These are phyloP conservation scores for Ataeniobius toweri DNA, from an alignment of 2,797 vertebrate genomes.

Conservation along the genomic window DNA sequence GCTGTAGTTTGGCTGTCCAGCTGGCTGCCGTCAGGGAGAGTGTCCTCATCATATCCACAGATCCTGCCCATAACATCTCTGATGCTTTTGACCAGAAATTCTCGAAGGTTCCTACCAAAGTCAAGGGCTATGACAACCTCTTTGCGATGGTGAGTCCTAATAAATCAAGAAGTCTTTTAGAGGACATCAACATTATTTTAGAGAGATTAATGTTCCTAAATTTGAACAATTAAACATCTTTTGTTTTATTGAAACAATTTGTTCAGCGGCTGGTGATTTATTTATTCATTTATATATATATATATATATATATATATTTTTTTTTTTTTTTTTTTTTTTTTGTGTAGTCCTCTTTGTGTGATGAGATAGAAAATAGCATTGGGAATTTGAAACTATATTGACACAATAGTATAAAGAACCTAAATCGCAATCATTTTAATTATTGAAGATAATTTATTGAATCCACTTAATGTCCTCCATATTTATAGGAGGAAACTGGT, in stretches of 20 bases:
- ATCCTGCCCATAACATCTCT: slow-evolving; percentile 97
- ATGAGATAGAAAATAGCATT: neutral
- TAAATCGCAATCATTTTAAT: neutral
- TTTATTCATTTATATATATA: neutral
- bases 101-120: slow-evolving; percentile 96
- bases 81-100: slow-evolving; percentile 98
- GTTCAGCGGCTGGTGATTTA: neutral
- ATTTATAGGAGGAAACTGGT: neutral
- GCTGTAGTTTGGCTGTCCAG: slow-evolving; percentile 95
- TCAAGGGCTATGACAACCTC: slow-evolving; percentile 95
- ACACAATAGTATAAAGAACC: neutral
- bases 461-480: neutral
- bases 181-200: neutral
- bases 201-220: too few relatives aligned
- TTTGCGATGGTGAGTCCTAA: slow-evolving; percentile 91
- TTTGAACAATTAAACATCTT: too few relatives aligned
- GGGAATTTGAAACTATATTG: neutral
- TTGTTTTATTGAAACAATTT: neutral
- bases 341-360: neutral
- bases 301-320: too few relatives aligned
- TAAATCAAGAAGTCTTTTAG: neutral
- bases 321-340: neutral
- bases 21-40: slow-evolving; percentile 91
- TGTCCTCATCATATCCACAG: slow-evolving; percentile 96
- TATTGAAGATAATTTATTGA: neutral